Conservation (phyloP, 2,113 vertebrate species). For the Sylvietta virens region DNA sequence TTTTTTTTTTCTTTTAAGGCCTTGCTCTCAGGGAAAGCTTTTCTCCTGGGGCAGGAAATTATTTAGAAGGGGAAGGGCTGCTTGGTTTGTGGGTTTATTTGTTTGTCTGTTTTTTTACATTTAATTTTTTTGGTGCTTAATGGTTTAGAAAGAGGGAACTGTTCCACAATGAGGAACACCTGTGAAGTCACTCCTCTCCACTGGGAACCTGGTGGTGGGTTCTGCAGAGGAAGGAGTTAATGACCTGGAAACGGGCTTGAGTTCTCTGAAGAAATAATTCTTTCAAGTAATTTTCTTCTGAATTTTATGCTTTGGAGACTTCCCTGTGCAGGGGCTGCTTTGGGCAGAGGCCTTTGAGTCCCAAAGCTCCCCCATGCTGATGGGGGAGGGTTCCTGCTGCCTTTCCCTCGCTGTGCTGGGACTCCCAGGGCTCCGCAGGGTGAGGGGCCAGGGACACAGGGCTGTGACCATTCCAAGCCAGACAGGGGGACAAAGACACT, state of each 20-base stretch:
- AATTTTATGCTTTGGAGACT: neutral
- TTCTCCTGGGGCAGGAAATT: neutral
- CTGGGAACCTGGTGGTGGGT: neutral
- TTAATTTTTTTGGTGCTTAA: neutral
- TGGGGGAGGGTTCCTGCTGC: neutral
- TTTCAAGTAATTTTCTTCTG: neutral
- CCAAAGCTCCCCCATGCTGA: fast-evolving
- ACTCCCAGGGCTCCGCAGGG: neutral
- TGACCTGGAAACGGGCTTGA: neutral
- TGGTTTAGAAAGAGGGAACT: neutral
- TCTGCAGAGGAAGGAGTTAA: conserved; percentile 15
- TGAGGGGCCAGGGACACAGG: fast-evolving
- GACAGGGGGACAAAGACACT: fast-evolving
- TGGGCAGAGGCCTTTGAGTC: neutral
- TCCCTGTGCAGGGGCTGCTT: neutral
- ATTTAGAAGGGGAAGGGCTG: neutral
- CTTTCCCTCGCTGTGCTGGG: fast-evolving
- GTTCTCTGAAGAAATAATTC: neutral
- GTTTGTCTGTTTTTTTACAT: neutral
- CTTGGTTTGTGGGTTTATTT: neutral
- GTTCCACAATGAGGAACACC: neutral
- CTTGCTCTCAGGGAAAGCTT: neutral
- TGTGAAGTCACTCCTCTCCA: neutral
- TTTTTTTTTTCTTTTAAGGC: neutral
- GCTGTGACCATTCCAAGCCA: neutral